Conservation (phyloP, 2,797 vertebrate genomes). For the Paratrypauchen microcephalus region DNA sequence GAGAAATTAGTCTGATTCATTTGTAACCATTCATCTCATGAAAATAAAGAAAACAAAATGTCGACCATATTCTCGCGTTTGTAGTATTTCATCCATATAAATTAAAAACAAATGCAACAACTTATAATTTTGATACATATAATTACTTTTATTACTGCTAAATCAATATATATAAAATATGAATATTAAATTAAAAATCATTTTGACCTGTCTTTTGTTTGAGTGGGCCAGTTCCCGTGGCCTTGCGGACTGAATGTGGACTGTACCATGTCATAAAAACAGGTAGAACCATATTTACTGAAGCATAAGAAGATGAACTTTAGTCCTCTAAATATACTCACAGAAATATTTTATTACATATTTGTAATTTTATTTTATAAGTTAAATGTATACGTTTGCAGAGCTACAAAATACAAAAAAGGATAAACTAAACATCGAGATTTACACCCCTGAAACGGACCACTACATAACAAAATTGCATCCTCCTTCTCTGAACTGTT, state of each 20-base stretch:
- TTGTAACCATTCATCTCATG: background rate
- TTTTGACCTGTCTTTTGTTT: constrained; percentile 20
- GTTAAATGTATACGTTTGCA: rapidly evolving
- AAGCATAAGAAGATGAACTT: background rate
- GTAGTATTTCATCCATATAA: background rate
- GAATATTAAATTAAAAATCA: background rate
- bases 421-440: background rate
- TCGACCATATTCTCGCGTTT: background rate
- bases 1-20: background rate
- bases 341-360: rapidly evolving
- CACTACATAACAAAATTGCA: constrained; percentile 62
- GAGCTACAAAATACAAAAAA: background rate
- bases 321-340: rapidly evolving
- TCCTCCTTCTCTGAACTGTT: constrained; percentile 67
- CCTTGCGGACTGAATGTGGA: constrained; percentile 38
- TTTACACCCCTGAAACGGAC: constrained; percentile 50
- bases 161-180: background rate
- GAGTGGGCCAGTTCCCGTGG: constrained; percentile 46
- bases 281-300: constrained; percentile 9
- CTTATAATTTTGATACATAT: background rate
- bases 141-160: background rate
- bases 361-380: rapidly evolving
- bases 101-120: background rate
- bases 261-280: constrained; percentile 51
- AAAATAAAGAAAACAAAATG: background rate